Evolutionary conservation across 2,797 vertebrate genomes (phyloP), one percentile per base, ranked within the genome.

Genomic region (Petrocephalus sullivani): DNA sequence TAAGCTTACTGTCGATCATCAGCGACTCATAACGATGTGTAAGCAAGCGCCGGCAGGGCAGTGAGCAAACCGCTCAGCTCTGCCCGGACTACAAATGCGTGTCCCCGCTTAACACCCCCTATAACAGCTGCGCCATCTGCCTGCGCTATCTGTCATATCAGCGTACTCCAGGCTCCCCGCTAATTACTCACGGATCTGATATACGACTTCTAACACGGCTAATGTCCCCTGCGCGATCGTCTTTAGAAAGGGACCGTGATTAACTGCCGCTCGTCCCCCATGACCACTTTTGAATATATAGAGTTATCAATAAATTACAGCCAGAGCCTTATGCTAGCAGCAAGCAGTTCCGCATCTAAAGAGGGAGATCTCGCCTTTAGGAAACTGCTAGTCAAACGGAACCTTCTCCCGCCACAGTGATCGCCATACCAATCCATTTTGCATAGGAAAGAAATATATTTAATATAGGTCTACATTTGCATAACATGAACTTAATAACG

Each of bases 221-320:
- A 85, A 85, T 84, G 49, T 84, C 82, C 82, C 53, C 51, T 54
- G 46, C n/a, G 82, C 53, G 49, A 23, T 85, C 54, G 51, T 28
- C 10, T 85, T 57, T 54, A 57, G 54, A 57, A 57, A 85, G 21
- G 51, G 21, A 85, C 54, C 51, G 83, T 21, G 23, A 54, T 28
- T 28, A 57, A 85, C 28, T 85, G 53, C 21, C 9, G 23, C 46
- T 57, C 53, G 23, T 85, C 83, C 83, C 51, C 83, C 54, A 56
- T 84, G 49, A 85, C 41, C 75, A 81, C 75, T 81, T 49, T 81
- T 81, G 41, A 49, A 81, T 81, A 81, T 81, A 81, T 81, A 81
- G 37, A 46, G 75, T 49, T 81, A 49, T 81, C 75, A 81, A 81
- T 81, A 81, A 81, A 81, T 81, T 81, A 81, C 75, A 81, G 41